A percentile compares a stretch with the other conserved stretches of the same genome.
Conservation (phyloP, 2,888 invertebrate species). For the Branchellion lobata region DNA sequence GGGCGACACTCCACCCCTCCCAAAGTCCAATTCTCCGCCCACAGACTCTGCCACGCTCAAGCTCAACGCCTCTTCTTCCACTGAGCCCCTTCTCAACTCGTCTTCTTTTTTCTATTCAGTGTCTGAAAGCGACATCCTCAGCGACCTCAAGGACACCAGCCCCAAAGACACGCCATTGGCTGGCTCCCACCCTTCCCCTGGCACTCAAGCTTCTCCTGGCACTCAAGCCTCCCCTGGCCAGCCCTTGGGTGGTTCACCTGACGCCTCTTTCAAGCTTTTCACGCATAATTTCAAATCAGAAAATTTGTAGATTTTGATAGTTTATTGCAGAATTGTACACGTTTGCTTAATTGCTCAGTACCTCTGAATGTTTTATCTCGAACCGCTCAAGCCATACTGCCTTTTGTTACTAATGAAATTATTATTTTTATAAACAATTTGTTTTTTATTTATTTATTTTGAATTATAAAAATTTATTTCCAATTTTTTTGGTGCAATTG, state of each 20-base stretch:
- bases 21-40: conserved; percentile 40
- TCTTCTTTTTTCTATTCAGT: conserved; percentile 26
- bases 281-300: conserved; percentile 47
- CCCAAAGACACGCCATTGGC: not conserved
- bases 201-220: not conserved
- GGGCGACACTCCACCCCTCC: conserved; percentile 42
- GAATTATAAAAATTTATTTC: too few relatives aligned
- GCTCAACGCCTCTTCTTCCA: not conserved
- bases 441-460: too few relatives aligned
- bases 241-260: not conserved
- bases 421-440: too few relatives aligned
- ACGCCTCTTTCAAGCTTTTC: conserved; percentile 39
- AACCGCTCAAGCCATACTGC: too few relatives aligned
- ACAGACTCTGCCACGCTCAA: conserved; percentile 24
- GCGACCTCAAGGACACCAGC: not conserved
- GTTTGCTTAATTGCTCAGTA: too few relatives aligned
- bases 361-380: too few relatives aligned
- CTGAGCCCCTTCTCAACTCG: not conserved
- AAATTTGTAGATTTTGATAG: conserved; percentile 25
- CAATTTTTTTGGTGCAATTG: too few relatives aligned
- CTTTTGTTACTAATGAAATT: too few relatives aligned
- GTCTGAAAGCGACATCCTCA: conserved; percentile 10
- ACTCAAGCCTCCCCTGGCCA: not conserved
- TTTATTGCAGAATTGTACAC: not conserved
- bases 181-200: not conserved